These are phyloP conservation scores for Poecilia gillii DNA, from an alignment of 2,797 vertebrate species.

Conservation along the genomic window DNA sequence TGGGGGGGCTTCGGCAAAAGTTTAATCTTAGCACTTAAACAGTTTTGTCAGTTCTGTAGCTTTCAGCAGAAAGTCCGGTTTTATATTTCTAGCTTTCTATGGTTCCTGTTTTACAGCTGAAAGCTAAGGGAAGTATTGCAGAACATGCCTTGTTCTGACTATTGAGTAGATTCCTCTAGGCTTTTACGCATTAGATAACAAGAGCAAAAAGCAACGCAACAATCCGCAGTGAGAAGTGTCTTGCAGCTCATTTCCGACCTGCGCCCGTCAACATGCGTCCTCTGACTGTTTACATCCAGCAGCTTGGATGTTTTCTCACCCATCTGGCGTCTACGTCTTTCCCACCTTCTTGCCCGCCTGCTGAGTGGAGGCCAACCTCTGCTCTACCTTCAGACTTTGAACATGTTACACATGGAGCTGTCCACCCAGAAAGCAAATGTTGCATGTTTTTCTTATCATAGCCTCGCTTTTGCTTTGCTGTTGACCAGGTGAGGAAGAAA, in stretches of 20 bases:
- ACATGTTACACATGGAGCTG: constrained; percentile 46
- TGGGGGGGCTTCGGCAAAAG: too few species aligned
- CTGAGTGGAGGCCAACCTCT: constrained; percentile 59
- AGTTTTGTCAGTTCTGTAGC: neutral
- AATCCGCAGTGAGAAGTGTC: neutral
- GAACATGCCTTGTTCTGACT: constrained; percentile 15
- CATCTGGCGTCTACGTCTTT: constrained; percentile 50
- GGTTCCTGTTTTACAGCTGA: constrained; percentile 30
- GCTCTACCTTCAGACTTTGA: constrained; percentile 60
- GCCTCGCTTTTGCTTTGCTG: constrained; percentile 18
- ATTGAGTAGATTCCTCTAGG: constrained; percentile 37
- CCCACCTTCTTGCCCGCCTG: constrained; percentile 63
- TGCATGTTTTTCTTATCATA: constrained; percentile 3
- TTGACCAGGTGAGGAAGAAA: neutral
- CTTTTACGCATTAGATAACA: too few species aligned
- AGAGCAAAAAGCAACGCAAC: neutral
- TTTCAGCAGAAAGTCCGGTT: constrained; percentile 15
- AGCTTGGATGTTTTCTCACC: constrained; percentile 38
- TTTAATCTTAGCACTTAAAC: neutral
- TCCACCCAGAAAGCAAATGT: constrained; percentile 48
- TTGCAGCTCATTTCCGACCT: neutral
- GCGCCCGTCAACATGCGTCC: constrained; percentile 6
- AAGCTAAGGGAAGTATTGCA: constrained; percentile 9
- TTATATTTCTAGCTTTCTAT: constrained; percentile 7
- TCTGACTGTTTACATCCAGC: constrained; percentile 22